These are phyloP conservation scores for Nyctibius grandis DNA, from an alignment of 2,797 vertebrate species.

Conservation along the genomic window DNA sequence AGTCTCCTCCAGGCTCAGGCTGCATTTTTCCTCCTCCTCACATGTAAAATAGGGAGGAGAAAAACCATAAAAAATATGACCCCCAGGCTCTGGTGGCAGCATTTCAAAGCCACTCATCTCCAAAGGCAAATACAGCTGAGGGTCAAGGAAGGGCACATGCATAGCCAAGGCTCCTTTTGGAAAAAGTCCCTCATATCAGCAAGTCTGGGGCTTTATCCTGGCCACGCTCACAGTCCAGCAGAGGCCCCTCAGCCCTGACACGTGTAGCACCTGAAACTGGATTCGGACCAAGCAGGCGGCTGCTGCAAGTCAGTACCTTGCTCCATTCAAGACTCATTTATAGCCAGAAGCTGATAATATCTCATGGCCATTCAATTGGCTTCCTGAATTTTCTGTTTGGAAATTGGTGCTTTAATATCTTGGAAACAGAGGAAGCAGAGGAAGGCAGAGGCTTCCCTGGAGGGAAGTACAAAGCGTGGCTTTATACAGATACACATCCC, in stretches of 20 bases:
- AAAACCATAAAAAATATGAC: neutral
- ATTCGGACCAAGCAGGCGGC: neutral
- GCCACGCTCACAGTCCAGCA: neutral
- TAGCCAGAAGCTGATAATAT: conserved; percentile 11
- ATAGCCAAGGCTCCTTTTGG: neutral
- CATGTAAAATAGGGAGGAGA: neutral
- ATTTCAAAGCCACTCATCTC: neutral
- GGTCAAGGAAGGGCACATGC: neutral
- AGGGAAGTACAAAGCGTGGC: neutral
- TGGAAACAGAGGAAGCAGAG: conserved; percentile 6
- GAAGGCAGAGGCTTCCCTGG: neutral
- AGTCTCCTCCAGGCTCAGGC: neutral
- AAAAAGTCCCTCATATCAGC: neutral
- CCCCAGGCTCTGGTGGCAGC: neutral
- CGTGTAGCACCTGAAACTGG: neutral
- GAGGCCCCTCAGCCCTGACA: neutral
- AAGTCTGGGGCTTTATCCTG: neutral
- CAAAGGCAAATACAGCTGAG: neutral
- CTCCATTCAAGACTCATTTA: neutral
- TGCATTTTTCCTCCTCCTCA: neutral
- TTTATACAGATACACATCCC: neutral
- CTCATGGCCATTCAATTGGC: conserved; percentile 19
- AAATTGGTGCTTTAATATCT: conserved; percentile 28
- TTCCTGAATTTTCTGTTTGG: conserved; percentile 44
- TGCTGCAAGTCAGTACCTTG: neutral